Evolutionary conservation across 2,797 vertebrate species (phyloP), one percentile per base, ranked within the genome.

Genomic region (Danio albolineatus): DNA sequence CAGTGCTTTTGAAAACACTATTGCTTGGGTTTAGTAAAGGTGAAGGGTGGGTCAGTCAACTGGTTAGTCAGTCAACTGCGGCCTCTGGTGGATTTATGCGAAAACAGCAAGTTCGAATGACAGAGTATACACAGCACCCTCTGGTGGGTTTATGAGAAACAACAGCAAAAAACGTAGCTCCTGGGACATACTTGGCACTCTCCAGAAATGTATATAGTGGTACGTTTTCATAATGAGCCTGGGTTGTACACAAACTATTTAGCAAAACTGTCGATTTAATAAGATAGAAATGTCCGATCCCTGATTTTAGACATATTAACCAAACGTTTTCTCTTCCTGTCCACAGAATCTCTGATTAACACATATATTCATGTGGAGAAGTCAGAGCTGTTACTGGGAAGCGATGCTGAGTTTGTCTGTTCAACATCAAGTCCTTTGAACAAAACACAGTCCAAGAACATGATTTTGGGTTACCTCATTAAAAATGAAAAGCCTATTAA

Each of bases 341-440:
- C 53, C 21, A 65, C 51, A 76, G 74, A 76, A 16, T 57, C 62
- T 36, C 48, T 76, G 1, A 38, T 76, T 48, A 28, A 8, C 46
- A 9, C 41, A 17, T 16, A 67, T 51, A 57, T 76, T 17, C 4
- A 17, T 76, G 46, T 57, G 62, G 19, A 38, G 0, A 38, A 67
- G 62, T 48, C 74, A 57, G 21, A 76, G 0, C 74, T 76, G 7
- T 3, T 41, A 38, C 51, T 56, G 41, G 74, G 62, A 57, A 57
- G 41, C 76, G n/a, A 76, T 38, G 62, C 21, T 12, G 62, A 57
- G 53, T 76, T 76, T 36, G 76, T 2, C 2, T 76, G 74, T 46
- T 36, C 7, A 67, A 36, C 16, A 38, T 76, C 16, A 16, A 44
- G 10, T 8, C 21, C 51, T 76, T 16, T 36, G 57, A 36, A 48